Conservation (phyloP, 2,888 invertebrate species). For the Sturmia bella region DNA sequence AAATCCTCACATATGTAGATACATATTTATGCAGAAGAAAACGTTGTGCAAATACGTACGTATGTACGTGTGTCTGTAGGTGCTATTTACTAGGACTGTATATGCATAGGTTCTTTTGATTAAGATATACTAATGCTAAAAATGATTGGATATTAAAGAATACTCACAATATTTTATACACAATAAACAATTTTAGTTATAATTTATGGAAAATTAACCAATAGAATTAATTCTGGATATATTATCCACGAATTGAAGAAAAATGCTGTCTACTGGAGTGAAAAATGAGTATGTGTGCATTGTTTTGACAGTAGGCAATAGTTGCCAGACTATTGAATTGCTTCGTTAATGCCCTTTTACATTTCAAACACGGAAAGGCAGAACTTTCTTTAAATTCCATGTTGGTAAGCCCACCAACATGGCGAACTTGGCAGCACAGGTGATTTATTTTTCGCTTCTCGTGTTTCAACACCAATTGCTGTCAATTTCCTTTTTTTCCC, state of each 20-base stretch:
- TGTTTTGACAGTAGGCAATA: conserved; percentile 35
- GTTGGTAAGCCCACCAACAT: too few relatives aligned
- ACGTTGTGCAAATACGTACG: not conserved
- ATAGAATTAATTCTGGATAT: conserved; percentile 23
- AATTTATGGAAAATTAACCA: conserved; percentile 17
- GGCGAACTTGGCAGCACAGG: too few relatives aligned
- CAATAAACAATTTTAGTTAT: conserved; percentile 19
- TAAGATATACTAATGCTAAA: too few relatives aligned
- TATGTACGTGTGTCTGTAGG: not conserved
- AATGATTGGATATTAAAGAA: not conserved
- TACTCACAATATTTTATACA: conserved; percentile 39
- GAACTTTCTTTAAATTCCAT: too few relatives aligned
- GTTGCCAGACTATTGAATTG: not conserved
- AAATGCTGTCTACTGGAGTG: conserved; percentile 37
- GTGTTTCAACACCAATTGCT: too few relatives aligned
- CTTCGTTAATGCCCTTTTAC: too few relatives aligned
- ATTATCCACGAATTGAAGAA: conserved; percentile 36
- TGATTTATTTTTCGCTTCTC: too few relatives aligned
- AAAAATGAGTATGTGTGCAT: conserved; percentile 55
- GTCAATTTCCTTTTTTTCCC: too few relatives aligned
- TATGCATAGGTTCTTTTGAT: too few relatives aligned
- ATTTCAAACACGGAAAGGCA: too few relatives aligned
- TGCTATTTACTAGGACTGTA: not conserved
- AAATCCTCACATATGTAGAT: not conserved
- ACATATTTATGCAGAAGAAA: too few relatives aligned